These are phyloP conservation scores for Emydoidea blandingii DNA, from an alignment of 2,797 vertebrate genomes.

Conservation along the genomic window DNA sequence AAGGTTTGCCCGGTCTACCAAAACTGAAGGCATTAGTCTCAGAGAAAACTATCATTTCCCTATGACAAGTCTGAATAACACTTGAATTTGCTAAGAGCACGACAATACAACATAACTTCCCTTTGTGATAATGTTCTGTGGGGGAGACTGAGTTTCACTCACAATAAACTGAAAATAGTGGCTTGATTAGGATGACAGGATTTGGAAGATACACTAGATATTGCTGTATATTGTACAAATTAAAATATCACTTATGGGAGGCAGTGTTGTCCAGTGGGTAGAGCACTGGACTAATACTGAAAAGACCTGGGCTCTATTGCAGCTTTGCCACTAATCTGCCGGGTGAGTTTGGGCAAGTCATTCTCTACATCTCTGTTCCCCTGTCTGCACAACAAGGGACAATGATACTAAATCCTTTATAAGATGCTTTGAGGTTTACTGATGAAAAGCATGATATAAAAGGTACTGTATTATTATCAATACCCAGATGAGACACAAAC, in stretches of 20 bases:
- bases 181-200: neutral
- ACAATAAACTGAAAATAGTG: neutral
- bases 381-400: neutral
- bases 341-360: neutral
- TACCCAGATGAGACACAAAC: neutral
- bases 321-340: neutral
- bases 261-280: neutral
- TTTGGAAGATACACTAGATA: neutral
- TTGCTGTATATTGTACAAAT: neutral
- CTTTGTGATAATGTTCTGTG: neutral
- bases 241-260: neutral
- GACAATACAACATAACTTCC: neutral
- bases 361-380: neutral
- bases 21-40: neutral
- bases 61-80: fast-evolving
- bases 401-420: neutral
- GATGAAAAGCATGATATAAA: neutral
- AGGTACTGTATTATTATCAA: neutral
- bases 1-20: neutral
- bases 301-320: neutral
- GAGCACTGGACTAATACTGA: neutral
- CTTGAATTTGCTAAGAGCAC: neutral
- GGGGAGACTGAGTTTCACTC: neutral
- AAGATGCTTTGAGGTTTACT: neutral
- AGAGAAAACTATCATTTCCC: neutral